Base-by-base conservation (phyloP, 1,140 invertebrate species). In the Lysiphlebus fabarum region DNA sequence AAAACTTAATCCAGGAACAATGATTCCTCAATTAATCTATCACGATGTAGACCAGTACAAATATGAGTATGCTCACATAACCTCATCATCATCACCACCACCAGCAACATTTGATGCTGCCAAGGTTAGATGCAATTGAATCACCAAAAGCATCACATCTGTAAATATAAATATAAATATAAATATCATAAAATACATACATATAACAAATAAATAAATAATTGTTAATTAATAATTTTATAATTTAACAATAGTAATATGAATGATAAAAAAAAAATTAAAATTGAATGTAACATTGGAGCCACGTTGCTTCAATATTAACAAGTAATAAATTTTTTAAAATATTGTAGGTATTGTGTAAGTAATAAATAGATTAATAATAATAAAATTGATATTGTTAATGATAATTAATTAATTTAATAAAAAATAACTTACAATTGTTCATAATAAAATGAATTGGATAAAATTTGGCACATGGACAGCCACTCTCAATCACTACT, bases 11-110 rank as follows among this genome's bases (percentile, higher is more conserved):
- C 82, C 83, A 33, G 79, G 68, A 61, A 82, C 76, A 53, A 87
- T 77, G 0, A 86, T n/a, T n/a, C 79, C 41, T 76, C 75, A 58
- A 81, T 82, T 2, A 87, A 67, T 55, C 82, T 74, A 0, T 64
- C 61, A 67, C 80, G 81, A 66, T 87, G 84, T 61, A 77, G 68
- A 9, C 70, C 67, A 6, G 83, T 82, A n/a, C 7, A 87, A 71
- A 65, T 83, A 86, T 9, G 81, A 80, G 67, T 77, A 82, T 12
- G 78, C 78, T 7, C 76, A 78, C n/a, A 70, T 71, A 34, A 65
- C n/a, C n/a, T n/a, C n/a, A n/a, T n/a, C n/a, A n/a, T n/a, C n/a
- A n/a, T n/a, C n/a, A n/a, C n/a, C n/a, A n/a, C n/a, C n/a, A n/a
- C n/a, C n/a, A n/a, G n/a, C 59, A 7, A 55, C 53, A 62, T 73